phyloP scores from a whole-genome alignment of 2,888 invertebrate genomes.

The Drosophila demipolita region DNA sequence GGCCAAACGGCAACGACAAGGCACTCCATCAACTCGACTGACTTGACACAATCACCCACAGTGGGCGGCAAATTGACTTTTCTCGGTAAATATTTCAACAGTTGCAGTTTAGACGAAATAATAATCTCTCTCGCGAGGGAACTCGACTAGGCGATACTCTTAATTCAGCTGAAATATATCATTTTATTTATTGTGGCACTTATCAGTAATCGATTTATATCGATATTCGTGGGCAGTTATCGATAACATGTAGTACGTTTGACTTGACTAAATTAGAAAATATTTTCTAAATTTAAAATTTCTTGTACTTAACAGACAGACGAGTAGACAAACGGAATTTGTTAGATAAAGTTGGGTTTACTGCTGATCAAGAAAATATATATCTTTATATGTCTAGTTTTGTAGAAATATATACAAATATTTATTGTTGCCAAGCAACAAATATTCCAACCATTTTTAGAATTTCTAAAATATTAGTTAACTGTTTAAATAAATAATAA shows the following conservation, averaged over 20 bases:
- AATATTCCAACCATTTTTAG: neutral
- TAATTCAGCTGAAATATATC: neutral
- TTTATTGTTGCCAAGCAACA: neutral
- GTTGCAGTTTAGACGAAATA: neutral
- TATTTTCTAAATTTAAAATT: neutral
- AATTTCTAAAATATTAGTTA: neutral
- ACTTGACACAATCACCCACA: constrained; percentile 10
- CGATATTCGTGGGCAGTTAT: neutral
- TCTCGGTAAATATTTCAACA: neutral
- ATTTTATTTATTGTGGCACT: neutral
- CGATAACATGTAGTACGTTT: neutral
- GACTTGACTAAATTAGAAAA: too few species aligned
- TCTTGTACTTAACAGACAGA: neutral
- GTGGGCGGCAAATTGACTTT: constrained; percentile 3
- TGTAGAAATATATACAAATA: neutral
- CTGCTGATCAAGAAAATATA: neutral
- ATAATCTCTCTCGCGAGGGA: neutral
- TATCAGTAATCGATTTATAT: neutral
- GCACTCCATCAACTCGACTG: constrained; percentile 72
- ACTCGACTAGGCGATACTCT: neutral
- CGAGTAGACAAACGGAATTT: neutral
- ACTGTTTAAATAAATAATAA: neutral
- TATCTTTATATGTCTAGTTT: accelerated
- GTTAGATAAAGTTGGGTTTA: neutral
- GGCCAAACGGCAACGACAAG: constrained; percentile 63